These are phyloP conservation scores for Sthenelais limicola DNA, from an alignment of 2,888 invertebrate genomes.

Conservation along the genomic window DNA sequence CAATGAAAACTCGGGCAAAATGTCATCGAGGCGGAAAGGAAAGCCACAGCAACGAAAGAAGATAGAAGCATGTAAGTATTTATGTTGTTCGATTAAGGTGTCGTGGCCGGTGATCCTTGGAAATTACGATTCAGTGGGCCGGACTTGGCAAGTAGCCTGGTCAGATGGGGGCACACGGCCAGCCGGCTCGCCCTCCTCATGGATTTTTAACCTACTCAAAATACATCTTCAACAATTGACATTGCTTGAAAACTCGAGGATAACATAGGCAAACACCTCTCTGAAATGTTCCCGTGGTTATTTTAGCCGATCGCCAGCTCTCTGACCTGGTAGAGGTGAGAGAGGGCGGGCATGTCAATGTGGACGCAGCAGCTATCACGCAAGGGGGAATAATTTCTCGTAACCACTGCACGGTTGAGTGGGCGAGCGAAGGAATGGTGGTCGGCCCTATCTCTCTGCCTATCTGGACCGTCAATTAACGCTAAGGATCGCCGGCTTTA, in stretches of 20 bases:
- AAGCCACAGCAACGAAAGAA: conserved; percentile 70
- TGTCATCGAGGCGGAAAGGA: conserved; percentile 72
- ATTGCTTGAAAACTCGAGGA: neutral
- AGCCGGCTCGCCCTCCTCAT: neutral
- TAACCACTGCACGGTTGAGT: conserved; percentile 30
- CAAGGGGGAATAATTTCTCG: conserved; percentile 19
- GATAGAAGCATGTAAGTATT: conserved; percentile 44
- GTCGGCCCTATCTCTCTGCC: neutral
- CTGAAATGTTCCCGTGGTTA: neutral
- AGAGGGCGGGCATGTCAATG: conserved; percentile 11
- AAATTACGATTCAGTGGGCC: conserved; percentile 20
- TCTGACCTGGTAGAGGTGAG: conserved; percentile 12
- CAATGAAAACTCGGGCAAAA: conserved; percentile 52
- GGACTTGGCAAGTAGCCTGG: conserved; percentile 24
- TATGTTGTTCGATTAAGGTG: conserved; percentile 38
- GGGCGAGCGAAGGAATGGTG: conserved; percentile 9
- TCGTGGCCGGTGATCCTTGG: conserved; percentile 14
- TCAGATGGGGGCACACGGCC: conserved; percentile 37
- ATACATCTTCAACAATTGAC: conserved; percentile 2
- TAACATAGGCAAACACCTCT: no score
- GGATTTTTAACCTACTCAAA: conserved; percentile 9
- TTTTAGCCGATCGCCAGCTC: neutral
- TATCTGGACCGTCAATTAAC: conserved; percentile 9
- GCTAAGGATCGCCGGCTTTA: conserved; percentile 2
- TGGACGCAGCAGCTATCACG: no score